phyloP scores from a whole-genome alignment of 2,797 vertebrate genomes.

The Chromobotia macracanthus region DNA sequence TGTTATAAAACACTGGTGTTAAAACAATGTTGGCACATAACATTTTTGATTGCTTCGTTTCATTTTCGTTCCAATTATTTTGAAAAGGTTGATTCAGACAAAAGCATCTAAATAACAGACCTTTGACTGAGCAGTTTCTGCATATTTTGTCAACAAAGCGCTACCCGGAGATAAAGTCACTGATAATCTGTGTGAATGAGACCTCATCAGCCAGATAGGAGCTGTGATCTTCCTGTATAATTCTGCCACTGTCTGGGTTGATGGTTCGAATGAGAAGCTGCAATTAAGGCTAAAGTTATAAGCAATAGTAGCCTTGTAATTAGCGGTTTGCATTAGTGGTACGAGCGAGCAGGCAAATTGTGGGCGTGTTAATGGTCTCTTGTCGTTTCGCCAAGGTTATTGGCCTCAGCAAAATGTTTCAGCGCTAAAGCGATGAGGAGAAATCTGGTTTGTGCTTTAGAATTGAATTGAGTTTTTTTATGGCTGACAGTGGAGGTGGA shows the following conservation, averaged over 20 bases:
- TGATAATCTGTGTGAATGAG: slow-evolving; percentile 39
- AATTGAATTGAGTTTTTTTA: slow-evolving; percentile 56
- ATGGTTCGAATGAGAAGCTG: slow-evolving; percentile 42
- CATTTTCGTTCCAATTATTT: slow-evolving; percentile 19
- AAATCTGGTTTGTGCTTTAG: slow-evolving; percentile 45
- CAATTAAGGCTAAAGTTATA: slow-evolving; percentile 51
- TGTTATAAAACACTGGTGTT: neutral
- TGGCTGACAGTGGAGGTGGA: slow-evolving; percentile 66
- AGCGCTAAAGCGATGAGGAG: slow-evolving; percentile 9
- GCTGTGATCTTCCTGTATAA: slow-evolving; percentile 32
- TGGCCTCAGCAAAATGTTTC: slow-evolving; percentile 44
- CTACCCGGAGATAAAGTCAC: neutral
- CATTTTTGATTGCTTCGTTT: slow-evolving; percentile 6
- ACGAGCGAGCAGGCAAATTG: slow-evolving; percentile 19
- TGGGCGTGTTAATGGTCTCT: slow-evolving; percentile 33
- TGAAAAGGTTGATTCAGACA: slow-evolving; percentile 21
- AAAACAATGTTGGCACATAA: slow-evolving; percentile 1
- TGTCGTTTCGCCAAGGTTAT: slow-evolving; percentile 48
- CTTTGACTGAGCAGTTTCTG: slow-evolving; percentile 22
- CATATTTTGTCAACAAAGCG: slow-evolving; percentile 32
- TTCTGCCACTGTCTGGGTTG: slow-evolving; percentile 26
- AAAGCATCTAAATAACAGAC: slow-evolving; percentile 41
- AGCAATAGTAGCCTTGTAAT: slow-evolving; percentile 40
- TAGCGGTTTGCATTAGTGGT: slow-evolving; percentile 33
- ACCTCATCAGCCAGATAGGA: slow-evolving; percentile 44